phyloP scores from a whole-genome alignment of 2,888 invertebrate species.

The Drosophila limbata region DNA sequence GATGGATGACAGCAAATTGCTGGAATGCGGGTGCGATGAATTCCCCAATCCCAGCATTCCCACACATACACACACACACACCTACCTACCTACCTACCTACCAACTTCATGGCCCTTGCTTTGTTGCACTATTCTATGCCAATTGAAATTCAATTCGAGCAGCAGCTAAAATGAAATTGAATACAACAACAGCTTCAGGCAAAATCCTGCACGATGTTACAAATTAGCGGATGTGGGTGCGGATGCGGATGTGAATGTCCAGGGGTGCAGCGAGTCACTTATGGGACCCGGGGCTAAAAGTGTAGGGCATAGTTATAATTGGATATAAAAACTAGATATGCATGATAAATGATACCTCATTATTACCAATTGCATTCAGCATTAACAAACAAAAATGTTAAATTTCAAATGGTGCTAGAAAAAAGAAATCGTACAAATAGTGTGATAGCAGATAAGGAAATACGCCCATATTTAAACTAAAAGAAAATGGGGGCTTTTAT shows the following conservation, averaged over 20 bases:
- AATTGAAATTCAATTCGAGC: slow-evolving; percentile 70
- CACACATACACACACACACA: background rate
- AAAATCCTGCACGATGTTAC: slow-evolving; percentile 42
- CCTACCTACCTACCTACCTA: background rate
- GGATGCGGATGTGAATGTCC: slow-evolving; percentile 4
- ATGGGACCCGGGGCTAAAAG: background rate
- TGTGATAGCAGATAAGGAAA: no score
- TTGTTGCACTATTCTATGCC: slow-evolving; percentile 35
- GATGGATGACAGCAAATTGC: slow-evolving; percentile 14
- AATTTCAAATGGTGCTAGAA: no score
- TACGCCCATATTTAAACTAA: no score
- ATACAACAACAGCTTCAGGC: slow-evolving; percentile 33
- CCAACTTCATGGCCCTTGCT: background rate
- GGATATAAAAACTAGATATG: no score
- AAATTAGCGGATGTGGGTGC: slow-evolving; percentile 33
- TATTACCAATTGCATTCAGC: no score
- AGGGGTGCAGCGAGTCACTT: background rate
- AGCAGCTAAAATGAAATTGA: slow-evolving; percentile 60
- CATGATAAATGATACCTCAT: no score
- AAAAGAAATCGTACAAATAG: no score
- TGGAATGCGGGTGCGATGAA: background rate
- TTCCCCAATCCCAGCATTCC: background rate
- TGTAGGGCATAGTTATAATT: background rate
- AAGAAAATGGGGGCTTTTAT: no score
- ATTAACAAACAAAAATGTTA: no score